A percentile compares a stretch with the other conserved stretches of the same genome.
These are phyloP conservation scores for Apocrypta bakeri DNA, from an alignment of 1,140 invertebrate species.

Conservation along the genomic window DNA sequence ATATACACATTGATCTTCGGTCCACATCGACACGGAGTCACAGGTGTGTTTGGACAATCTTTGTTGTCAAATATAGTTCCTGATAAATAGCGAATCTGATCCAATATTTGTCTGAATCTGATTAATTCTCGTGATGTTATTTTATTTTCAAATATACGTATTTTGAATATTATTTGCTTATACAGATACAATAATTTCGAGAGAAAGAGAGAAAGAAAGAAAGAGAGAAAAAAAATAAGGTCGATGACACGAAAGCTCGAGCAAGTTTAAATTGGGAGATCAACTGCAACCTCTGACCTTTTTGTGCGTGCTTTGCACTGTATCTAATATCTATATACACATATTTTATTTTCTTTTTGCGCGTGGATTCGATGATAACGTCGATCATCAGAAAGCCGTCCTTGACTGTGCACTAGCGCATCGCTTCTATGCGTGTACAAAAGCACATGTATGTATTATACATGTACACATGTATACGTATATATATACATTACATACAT, in stretches of 20 bases:
- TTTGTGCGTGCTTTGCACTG: not conserved
- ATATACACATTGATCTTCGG: no score
- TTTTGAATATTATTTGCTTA: no score
- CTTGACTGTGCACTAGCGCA: not conserved
- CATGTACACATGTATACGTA: no score
- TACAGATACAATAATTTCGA: no score
- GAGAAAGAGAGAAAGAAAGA: not conserved
- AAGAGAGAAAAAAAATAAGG: not conserved
- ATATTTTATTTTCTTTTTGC: not conserved
- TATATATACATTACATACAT: not conserved
- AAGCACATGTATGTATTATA: conserved; percentile 16
- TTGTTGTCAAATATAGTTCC: not conserved
- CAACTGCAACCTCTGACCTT: conserved; percentile 27
- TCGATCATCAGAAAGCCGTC: not conserved
- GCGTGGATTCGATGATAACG: conserved; percentile 12
- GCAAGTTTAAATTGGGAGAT: conserved; percentile 42
- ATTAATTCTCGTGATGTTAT: not conserved
- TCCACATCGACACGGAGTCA: no score
- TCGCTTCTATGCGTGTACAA: not conserved
- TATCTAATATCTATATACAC: not conserved
- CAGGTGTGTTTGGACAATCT: no score
- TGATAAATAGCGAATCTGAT: not conserved
- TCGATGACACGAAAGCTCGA: not conserved
- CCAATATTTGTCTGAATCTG: not conserved
- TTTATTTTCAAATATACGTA: not conserved